A percentile compares a stretch with the other conserved stretches of the same genome.
These are phyloP conservation scores for Oegoconia quadripuncta DNA, from an alignment of 2,888 invertebrate species.

Conservation along the genomic window DNA sequence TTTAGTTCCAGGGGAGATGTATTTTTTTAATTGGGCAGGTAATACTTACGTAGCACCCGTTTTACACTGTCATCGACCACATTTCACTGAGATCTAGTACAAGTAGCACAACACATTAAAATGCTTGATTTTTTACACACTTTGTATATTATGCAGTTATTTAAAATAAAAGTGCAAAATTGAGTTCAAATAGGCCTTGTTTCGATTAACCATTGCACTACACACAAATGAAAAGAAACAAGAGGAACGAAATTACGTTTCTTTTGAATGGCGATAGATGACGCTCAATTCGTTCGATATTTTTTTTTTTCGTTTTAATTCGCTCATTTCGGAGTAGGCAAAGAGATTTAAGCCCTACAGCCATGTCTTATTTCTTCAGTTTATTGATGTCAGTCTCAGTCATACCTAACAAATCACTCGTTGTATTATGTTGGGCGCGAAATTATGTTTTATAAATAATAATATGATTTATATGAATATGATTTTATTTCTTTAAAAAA, in stretches of 20 bases:
- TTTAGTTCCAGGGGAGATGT: slow-evolving; percentile 8
- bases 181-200: slow-evolving; percentile 34
- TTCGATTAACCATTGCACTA: slow-evolving; percentile 50
- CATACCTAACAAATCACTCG: too few relatives aligned
- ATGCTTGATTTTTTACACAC: slow-evolving; percentile 38
- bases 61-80: slow-evolving; percentile 76
- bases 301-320: too few relatives aligned
- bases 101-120: slow-evolving; percentile 39
- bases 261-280: slow-evolving; percentile 42
- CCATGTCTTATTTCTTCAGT: too few relatives aligned
- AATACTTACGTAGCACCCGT: slow-evolving; percentile 73
- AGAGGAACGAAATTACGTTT: slow-evolving; percentile 41
- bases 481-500: too few relatives aligned
- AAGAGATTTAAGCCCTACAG: too few relatives aligned
- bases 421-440: too few relatives aligned
- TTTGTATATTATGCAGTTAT: slow-evolving; percentile 31
- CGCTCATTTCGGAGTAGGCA: too few relatives aligned
- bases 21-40: slow-evolving; percentile 43
- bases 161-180: slow-evolving; percentile 38
- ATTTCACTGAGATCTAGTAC: slow-evolving; percentile 58
- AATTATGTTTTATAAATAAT: too few relatives aligned
- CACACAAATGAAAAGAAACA: slow-evolving; percentile 58
- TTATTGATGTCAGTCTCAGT: too few relatives aligned
- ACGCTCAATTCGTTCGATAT: too few relatives aligned
- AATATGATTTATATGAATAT: too few relatives aligned